Evolutionary conservation across 2,113 vertebrate species (phyloP).

Genomic region (Amazona vittata): DNA sequence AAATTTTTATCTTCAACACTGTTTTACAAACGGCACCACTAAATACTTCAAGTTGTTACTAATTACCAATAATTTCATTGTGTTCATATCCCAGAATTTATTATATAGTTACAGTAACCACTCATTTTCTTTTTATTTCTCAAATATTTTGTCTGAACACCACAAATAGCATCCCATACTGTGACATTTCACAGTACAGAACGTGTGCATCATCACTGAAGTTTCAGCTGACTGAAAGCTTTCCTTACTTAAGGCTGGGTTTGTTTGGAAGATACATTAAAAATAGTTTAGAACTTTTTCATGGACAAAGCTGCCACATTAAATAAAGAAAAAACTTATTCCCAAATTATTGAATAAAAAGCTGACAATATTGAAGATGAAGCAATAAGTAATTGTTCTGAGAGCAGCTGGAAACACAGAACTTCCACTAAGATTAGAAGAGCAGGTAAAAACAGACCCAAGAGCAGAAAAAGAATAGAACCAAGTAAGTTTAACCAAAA

Average conservation of each 20-base stretch:
- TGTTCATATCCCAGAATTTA: not conserved
- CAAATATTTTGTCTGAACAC: not conserved
- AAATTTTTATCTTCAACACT: not conserved
- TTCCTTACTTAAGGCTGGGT: not conserved
- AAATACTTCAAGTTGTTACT: not conserved
- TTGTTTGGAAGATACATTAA: not conserved
- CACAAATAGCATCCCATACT: accelerated
- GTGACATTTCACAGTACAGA: not conserved
- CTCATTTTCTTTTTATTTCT: not conserved
- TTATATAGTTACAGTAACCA: not conserved
- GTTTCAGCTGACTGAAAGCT: not conserved
- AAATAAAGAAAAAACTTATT: not conserved
- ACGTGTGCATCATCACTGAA: not conserved
- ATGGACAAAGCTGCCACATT: not conserved
- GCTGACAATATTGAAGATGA: not conserved
- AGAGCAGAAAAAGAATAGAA: not conserved
- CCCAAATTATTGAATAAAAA: not conserved
- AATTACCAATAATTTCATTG: not conserved
- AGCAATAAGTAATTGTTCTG: not conserved
- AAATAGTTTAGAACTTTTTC: not conserved
- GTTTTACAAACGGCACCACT: not conserved
- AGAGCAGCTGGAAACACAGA: not conserved
- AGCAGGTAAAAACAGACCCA: not conserved
- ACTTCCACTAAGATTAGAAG: not conserved
- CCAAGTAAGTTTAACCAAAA: not conserved